phyloP scores from a whole-genome alignment of 1,140 invertebrate species.

The Condylostylus longicornis region DNA sequence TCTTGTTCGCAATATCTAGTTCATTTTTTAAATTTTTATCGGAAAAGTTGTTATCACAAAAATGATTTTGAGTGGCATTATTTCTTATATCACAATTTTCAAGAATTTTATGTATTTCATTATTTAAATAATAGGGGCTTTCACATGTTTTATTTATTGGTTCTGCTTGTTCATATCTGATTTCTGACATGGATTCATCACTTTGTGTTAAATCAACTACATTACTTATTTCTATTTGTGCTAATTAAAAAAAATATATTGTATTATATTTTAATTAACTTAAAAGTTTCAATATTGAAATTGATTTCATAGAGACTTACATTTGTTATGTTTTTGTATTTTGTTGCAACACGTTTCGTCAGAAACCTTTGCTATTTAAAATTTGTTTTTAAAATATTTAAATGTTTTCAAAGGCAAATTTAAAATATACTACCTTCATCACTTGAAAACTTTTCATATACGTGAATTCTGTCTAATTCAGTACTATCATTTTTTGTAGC shows the following conservation, averaged over 20 bases:
- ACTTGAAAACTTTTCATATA: constrained; percentile 17
- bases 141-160: no score
- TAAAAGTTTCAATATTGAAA: no score
- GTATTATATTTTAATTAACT: no score
- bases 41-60: no score
- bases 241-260: no score
- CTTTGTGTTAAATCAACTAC: constrained; percentile 6
- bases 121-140: no score
- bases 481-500: constrained; percentile 11
- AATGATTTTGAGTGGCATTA: no score
- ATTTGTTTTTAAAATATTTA: neutral
- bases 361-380: neutral
- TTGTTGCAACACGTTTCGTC: neutral
- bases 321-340: neutral
- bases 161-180: neutral
- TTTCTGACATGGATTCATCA: neutral
- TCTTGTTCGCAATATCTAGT: no score
- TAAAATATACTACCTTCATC: constrained; percentile 16
- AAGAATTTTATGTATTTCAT: no score
- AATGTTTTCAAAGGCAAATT: neutral
- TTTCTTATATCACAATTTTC: no score
- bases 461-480: constrained; percentile 6
- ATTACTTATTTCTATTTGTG: no score
- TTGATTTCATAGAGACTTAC: neutral
- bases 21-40: no score